phyloP scores from a whole-genome alignment of 2,797 vertebrate species.

The Thamnophis elegans region DNA sequence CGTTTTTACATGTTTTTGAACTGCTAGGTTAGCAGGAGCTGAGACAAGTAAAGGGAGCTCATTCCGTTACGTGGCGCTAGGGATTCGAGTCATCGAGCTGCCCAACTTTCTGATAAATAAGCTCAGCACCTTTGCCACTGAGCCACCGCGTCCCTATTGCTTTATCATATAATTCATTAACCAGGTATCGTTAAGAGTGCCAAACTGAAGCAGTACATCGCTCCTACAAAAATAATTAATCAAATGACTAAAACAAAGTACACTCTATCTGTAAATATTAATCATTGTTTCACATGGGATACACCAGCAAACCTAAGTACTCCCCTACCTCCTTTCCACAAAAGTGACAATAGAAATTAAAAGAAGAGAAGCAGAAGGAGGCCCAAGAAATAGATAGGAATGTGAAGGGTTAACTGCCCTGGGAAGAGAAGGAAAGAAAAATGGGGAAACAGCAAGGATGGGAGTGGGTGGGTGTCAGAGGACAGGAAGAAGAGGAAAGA shows the following conservation, averaged over 20 bases:
- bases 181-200: background rate
- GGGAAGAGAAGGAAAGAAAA: background rate
- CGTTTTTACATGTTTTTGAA: too few species aligned
- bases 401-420: background rate
- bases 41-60: too few species aligned
- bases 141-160: background rate
- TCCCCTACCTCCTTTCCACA: background rate
- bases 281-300: background rate
- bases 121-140: too few species aligned
- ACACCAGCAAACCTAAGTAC: background rate
- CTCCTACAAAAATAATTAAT: background rate
- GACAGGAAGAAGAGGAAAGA: background rate
- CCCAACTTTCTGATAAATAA: too few species aligned
- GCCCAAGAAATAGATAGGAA: background rate
- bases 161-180: background rate
- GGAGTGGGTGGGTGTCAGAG: background rate
- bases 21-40: too few species aligned
- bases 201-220: background rate
- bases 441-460: background rate
- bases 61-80: too few species aligned
- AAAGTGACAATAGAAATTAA: background rate
- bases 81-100: too few species aligned
- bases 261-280: background rate
- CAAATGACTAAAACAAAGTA: background rate
- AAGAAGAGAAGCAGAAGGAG: background rate